Evolutionary conservation across 2,113 vertebrate genomes (phyloP), one percentile per base, ranked within the genome.

Genomic region (Nanorana parkeri): DNA sequence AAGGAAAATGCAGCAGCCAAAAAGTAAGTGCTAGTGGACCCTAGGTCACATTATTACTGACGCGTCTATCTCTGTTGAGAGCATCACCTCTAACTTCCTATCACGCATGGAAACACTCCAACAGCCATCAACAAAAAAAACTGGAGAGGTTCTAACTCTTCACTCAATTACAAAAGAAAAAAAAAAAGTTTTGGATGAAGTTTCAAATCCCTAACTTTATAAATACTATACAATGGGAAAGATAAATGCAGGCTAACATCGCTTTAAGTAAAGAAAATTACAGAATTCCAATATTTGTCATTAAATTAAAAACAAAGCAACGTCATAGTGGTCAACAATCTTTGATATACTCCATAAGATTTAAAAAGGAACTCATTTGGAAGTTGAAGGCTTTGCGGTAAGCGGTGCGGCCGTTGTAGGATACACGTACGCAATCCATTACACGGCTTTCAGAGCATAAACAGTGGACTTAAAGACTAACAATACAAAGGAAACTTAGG

Each of bases 191-290:
- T 41, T 47, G 41, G 8, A 47, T 15, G 13, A 11, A 47, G 32
- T 36, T 3, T 1, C 32, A 36, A 36, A 36, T 3, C 74, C 74
- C 32, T 51, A 51, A 63, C 54, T 28, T n/a, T 66, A 67, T 78
- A 78, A 78, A 78, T 78, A 78, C 76, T 78, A 78, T 55, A 55
- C 76, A 67, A 29, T 8, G 29, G 21, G 28, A 61, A 52, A 54
- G 16, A 47, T 19, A 52, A 58, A 21, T 55, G 17, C 28, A 60
- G 55, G 21, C 2, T 2, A 51, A 19, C 10, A 47, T 47, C 52
- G 56, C 17, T 32, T n/a, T n/a, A n/a, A 29, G 26, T 26, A 54
- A 55, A 17, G 47, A 11, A 24, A 21, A 73, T 29, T 4, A 19
- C 28, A 72, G 8, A 6, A 29, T 55, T 73, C 52, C 69, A 52